Percentiles rank a stretch among this genome's conserved stretches.
These are phyloP conservation scores for Melieria omissa DNA, from an alignment of 2,888 invertebrate species.

Conservation along the genomic window DNA sequence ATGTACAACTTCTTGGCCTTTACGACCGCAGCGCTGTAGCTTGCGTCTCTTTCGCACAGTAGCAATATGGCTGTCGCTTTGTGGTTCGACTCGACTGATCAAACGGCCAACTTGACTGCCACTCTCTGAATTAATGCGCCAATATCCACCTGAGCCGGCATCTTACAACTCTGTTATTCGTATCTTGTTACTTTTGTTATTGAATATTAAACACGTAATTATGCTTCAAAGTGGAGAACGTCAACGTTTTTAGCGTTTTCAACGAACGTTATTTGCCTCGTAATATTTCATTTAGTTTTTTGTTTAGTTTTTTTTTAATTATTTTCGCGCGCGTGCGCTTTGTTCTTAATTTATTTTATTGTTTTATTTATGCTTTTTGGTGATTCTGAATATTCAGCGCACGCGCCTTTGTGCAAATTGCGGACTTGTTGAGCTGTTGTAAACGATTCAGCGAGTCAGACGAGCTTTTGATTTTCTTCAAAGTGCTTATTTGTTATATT, in stretches of 20 bases:
- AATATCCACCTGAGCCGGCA: background rate
- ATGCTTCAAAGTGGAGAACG: background rate
- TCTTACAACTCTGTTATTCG: background rate
- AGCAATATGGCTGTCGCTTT: too few relatives aligned
- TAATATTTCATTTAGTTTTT: constrained; percentile 14
- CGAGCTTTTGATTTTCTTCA: too few relatives aligned
- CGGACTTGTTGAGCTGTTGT: background rate
- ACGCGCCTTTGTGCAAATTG: constrained; percentile 47
- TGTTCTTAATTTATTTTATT: background rate
- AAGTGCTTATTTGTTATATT: too few relatives aligned
- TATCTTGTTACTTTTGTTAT: constrained; percentile 11
- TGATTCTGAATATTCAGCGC: constrained; percentile 53
- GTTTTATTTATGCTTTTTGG: background rate
- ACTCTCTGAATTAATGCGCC: too few relatives aligned
- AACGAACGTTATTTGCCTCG: background rate
- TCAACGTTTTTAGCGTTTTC: background rate
- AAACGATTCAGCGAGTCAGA: background rate
- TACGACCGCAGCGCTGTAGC: background rate
- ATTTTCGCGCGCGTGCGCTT: constrained; percentile 1
- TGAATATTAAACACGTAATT: constrained; percentile 34
- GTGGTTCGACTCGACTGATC: too few relatives aligned
- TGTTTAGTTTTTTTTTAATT: background rate
- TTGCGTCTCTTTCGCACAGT: background rate
- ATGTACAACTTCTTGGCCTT: too few relatives aligned
- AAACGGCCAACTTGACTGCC: too few relatives aligned